phyloP scores from a whole-genome alignment of 2,113 vertebrate genomes.

The Eolophus roseicapilla region DNA sequence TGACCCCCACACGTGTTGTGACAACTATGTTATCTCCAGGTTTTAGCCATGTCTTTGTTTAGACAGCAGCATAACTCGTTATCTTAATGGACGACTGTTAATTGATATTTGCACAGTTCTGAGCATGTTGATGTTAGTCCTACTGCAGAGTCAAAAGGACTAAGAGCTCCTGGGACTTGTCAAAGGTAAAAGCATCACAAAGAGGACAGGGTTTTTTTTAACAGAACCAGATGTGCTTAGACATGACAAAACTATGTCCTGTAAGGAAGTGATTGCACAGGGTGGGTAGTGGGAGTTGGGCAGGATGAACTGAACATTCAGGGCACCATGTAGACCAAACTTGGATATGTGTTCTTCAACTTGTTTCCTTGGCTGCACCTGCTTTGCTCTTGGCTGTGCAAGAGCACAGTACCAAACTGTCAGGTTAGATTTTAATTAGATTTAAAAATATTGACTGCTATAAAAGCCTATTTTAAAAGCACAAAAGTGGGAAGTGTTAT shows the following conservation, averaged over 20 bases:
- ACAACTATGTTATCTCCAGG: background rate
- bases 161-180: background rate
- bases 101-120: constrained; percentile 2
- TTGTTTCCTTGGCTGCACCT: background rate
- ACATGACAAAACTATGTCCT: background rate
- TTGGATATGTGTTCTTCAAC: background rate
- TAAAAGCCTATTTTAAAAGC: background rate
- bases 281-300: background rate
- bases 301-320: background rate
- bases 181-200: background rate
- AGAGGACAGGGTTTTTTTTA: background rate
- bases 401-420: background rate
- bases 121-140: background rate
- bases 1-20: background rate
- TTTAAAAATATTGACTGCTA: background rate
- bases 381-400: background rate
- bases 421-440: background rate
- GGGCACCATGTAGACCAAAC: background rate
- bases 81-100: background rate
- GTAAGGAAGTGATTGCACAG: background rate
- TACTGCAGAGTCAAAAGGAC: background rate
- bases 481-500: background rate
- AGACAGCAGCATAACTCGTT: background rate
- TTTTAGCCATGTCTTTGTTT: constrained; percentile 33
- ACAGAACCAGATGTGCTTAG: background rate